phyloP scores from a whole-genome alignment of 2,113 vertebrate genomes.

The Labeo rohita region DNA sequence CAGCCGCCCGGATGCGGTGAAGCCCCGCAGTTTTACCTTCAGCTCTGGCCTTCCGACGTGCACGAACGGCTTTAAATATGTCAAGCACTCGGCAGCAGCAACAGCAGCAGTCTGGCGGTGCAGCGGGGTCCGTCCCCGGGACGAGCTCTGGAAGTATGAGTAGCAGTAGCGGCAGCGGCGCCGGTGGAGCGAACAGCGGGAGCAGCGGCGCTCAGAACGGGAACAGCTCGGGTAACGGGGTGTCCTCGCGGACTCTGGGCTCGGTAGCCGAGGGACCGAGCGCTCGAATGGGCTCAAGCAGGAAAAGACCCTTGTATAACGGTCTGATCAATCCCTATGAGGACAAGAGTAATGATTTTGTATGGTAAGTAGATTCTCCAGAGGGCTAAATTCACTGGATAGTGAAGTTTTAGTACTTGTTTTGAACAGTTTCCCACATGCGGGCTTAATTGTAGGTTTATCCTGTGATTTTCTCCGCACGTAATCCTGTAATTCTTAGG shows the following conservation, averaged over 20 bases:
- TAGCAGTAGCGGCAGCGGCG: constrained; percentile 60
- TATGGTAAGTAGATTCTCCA: constrained; percentile 82
- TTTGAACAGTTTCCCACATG: neutral
- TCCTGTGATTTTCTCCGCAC: neutral
- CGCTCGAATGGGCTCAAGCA: constrained; percentile 72
- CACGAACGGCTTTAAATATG: constrained; percentile 72
- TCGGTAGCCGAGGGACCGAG: constrained; percentile 66
- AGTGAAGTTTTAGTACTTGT: neutral
- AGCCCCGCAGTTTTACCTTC: constrained; percentile 41
- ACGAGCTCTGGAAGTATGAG: constrained; percentile 73
- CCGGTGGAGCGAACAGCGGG: constrained; percentile 58
- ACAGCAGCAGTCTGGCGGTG: constrained; percentile 67
- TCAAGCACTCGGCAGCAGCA: constrained; percentile 70
- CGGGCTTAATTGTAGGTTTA: neutral
- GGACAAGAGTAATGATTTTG: constrained; percentile 98
- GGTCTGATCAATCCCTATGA: constrained; percentile 96
- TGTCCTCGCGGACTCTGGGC: constrained; percentile 70
- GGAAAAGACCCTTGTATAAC: constrained; percentile 92
- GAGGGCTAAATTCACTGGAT: neutral
- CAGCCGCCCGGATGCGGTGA: constrained; percentile 72
- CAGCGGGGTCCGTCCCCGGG: constrained; percentile 74
- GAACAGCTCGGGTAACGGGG: constrained; percentile 68
- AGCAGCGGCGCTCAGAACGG: constrained; percentile 63
- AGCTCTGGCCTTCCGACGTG: constrained; percentile 60
- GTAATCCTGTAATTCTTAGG: neutral